Base-by-base conservation (phyloP, 2,888 invertebrate species). In the Nomada hirtipes region DNA sequence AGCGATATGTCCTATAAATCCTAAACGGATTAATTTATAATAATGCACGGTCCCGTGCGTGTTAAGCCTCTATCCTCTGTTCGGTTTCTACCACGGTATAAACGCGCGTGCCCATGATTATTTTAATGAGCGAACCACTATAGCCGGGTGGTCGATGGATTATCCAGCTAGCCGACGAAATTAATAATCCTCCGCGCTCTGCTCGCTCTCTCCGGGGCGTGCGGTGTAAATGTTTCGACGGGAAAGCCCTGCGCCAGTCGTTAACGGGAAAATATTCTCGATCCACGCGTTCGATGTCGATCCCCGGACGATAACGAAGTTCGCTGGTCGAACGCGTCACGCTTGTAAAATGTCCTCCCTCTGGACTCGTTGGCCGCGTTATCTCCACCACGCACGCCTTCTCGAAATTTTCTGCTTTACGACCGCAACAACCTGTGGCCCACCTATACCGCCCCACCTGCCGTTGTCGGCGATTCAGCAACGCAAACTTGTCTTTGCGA, bases 21-120 rank as follows among this genome's bases (percentile, higher is more conserved):
- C 84, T 88, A 86, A 88, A 86, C 88, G 82, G 88, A 88, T 88
- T 88, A 88, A 88, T 88, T 88, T 88, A 88, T 88, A 88, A 88
- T 88, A 88, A 88, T 88, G 86, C 82, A 79, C 73, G 86, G 85
- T 81, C 65, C 83, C 82, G 83, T 78, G 77, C 86, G 63, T 85
- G 88, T 86, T 80, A 76, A 80, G 80, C 79, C 84, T 70, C 73
- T 76, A 44, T 47, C 67, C 60, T 60, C 64, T 42, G 57, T 60
- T 75, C 72, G 71, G 68, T 76, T 63, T 70, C 76, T 69, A 76
- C 74, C 86, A 78, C 71, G 73, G 70, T 68, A 36, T 57, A 68
- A 75, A 75, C 75, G 86, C 81, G 84, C 86, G 85, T 88, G 85
- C 84, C 76, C 86, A 80, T 87, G 85, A 83, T 89, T 89, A 89